Evolutionary conservation across 2,113 vertebrate genomes (phyloP).

Genomic region (Notechis scutatus): DNA sequence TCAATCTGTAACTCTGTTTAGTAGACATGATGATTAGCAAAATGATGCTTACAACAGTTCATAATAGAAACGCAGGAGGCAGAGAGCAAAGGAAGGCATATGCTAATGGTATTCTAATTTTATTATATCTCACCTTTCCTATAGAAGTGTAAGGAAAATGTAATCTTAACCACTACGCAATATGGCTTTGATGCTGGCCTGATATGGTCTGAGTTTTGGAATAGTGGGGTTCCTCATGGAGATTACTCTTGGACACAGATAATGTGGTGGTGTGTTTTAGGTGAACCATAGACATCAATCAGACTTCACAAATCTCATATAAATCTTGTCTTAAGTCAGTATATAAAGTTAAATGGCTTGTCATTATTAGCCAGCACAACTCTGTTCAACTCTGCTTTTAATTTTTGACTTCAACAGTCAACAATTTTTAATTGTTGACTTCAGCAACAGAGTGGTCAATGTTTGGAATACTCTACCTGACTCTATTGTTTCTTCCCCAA

Average conservation of each 20-base stretch:
- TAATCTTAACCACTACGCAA: not conserved
- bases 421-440: no score
- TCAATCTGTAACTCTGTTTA: not conserved
- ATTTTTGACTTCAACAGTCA: not conserved
- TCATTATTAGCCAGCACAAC: not conserved
- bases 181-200: not conserved
- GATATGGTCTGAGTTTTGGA: not conserved
- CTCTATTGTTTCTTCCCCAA: no score
- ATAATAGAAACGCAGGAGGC: not conserved
- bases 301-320: not conserved
- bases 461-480: no score
- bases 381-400: not conserved
- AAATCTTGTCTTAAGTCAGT: not conserved
- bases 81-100: not conserved
- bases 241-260: not conserved
- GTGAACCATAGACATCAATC: not conserved
- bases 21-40: not conserved
- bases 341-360: not conserved
- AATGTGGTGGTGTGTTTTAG: not conserved
- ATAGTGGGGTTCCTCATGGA: not conserved
- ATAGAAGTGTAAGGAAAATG: not conserved
- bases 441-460: no score
- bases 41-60: not conserved
- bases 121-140: not conserved
- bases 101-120: not conserved